A percentile compares a stretch with the other conserved stretches of the same genome.
Evolutionary conservation across 2,888 invertebrate genomes (phyloP).

Genomic region (Cryptocephalus moraei): DNA sequence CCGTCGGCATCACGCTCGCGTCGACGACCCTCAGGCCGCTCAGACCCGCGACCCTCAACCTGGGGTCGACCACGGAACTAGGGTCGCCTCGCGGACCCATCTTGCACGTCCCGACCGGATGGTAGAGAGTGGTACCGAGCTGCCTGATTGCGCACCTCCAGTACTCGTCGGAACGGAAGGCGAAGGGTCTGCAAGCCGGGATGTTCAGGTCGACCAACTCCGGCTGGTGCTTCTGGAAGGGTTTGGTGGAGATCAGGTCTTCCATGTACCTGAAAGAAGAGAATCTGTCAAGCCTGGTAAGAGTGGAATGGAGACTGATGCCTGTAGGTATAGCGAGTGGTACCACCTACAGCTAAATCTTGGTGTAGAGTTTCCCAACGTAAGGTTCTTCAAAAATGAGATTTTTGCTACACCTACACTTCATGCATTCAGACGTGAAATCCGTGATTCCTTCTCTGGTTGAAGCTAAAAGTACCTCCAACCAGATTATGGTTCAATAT

Average conservation of each 20-base stretch:
- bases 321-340: too few relatives aligned
- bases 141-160: conserved; percentile 40
- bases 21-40: conserved; percentile 61
- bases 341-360: too few relatives aligned
- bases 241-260: conserved; percentile 34
- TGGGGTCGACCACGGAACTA: conserved; percentile 59
- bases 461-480: too few relatives aligned
- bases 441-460: too few relatives aligned
- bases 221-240: conserved; percentile 34
- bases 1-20: conserved; percentile 73
- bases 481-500: too few relatives aligned
- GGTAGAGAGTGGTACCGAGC: conserved; percentile 23
- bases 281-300: too few relatives aligned
- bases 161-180: conserved; percentile 39
- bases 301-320: too few relatives aligned
- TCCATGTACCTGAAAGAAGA: conserved; percentile 24
- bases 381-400: too few relatives aligned
- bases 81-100: conserved; percentile 56
- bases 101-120: conserved; percentile 23
- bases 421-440: too few relatives aligned
- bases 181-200: conserved; percentile 39
- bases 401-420: too few relatives aligned
- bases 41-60: conserved; percentile 58
- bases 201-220: conserved; percentile 31
- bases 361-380: too few relatives aligned